Base-by-base conservation (phyloP, 2,888 invertebrate genomes). In the Gymnosoma rotundatum region DNA sequence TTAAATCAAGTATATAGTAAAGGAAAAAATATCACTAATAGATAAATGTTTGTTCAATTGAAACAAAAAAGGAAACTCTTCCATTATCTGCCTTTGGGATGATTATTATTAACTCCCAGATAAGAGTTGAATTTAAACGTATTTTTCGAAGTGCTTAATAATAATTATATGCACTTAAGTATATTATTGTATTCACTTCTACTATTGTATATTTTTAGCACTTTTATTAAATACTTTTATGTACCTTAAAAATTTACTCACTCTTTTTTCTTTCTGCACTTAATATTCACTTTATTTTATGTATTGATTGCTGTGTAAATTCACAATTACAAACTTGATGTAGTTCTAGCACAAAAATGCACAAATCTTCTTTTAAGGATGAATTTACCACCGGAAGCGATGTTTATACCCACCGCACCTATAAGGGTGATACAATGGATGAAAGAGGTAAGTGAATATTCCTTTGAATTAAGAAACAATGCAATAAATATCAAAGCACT, bases 311-410 rank as follows among this genome's bases (percentile, higher is more conserved):
- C 69, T 82, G 81, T 82, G 64, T 58, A 64, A 64, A 74, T 6
- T 54, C 79, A 76, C 69, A 75, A 54, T 56, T 56, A 61, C 54
- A 56, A 78, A 78, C 32, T 72, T 82, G 81, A 63, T 64, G 86
- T 87, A 90, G 90, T 88, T 88, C 89, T 87, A 91, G 91, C 90
- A 90, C 91, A 86, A 91, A 89, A 86, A 78, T 86, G 88, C 91
- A 90, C 91, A 88, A 90, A 89, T 83, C 86, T 81, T 87, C 88
- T 87, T 88, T 87, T 85, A 88, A 87, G 67, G 89, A 89, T 86
- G 91, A 91, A 86, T 86, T 88, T 87, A 87, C 89, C 88, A 89
- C 88, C 88, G 90, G 91, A 86, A 89, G 88, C 83, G 91, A 91
- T 85, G 88, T 90, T 50, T 87, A 88, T 86, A 88, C 90, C 88